Percentiles rank a stretch among this genome's conserved stretches.
Evolutionary conservation across 35 echinoderm and acorn worm genomes (phyloP).

Genomic region (Patiria miniata): DNA sequence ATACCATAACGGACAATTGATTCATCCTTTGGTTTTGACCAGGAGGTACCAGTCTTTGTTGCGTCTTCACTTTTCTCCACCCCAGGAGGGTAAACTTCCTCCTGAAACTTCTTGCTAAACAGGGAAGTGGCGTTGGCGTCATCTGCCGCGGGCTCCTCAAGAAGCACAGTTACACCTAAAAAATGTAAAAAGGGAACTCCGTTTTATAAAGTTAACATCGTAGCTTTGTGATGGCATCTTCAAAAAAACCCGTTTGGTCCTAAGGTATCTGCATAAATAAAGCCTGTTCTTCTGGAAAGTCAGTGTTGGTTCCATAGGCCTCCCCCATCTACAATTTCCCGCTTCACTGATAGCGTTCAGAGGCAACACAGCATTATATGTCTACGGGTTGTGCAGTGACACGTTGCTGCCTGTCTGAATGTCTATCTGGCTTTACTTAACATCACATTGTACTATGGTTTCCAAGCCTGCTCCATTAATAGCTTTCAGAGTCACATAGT

Average conservation of each 20-base stretch:
- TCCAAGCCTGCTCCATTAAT: too few relatives aligned
- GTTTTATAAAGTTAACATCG: too few relatives aligned
- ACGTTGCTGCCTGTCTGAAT: too few relatives aligned
- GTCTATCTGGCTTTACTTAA: neutral
- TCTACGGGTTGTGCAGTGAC: neutral
- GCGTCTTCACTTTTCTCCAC: neutral
- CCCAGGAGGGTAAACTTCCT: conserved; percentile 18
- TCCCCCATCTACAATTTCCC: too few relatives aligned
- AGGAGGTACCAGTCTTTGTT: conserved; percentile 21
- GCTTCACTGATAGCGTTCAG: too few relatives aligned
- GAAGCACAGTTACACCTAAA: conserved; percentile 37
- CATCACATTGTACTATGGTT: neutral
- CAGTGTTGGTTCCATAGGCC: neutral
- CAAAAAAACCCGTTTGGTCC: neutral
- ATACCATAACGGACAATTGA: conserved; percentile 33
- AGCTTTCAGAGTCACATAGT: too few relatives aligned
- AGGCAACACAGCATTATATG: neutral
- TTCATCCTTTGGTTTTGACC: conserved; percentile 30
- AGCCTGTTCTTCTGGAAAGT: too few relatives aligned
- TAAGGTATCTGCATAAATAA: too few relatives aligned
- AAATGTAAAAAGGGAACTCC: neutral
- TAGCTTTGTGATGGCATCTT: neutral
- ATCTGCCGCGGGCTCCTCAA: conserved; percentile 18
- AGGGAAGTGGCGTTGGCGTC: conserved; percentile 16
- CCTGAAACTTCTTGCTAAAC: conserved; percentile 11